These are phyloP conservation scores for Zhuqinia jingwanae DNA, from an alignment of 2,888 invertebrate species.

Conservation along the genomic window DNA sequence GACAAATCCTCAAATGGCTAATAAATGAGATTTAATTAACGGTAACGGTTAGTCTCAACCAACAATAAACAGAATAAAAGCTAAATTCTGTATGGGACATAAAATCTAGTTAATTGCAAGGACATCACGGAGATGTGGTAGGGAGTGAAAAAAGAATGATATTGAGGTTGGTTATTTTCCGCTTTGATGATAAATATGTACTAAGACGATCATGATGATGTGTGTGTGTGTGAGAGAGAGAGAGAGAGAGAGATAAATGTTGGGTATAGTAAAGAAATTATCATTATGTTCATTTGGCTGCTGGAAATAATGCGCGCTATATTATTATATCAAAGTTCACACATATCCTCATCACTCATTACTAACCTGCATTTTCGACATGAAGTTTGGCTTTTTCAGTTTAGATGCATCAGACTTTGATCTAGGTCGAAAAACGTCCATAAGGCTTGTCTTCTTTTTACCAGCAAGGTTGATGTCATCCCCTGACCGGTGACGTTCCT, in stretches of 20 bases:
- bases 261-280: constrained; percentile 7
- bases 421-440: constrained; percentile 90
- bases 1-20: constrained; percentile 39
- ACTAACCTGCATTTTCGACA: constrained; percentile 85
- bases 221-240: not conserved
- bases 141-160: not conserved
- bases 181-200: not conserved
- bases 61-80: not conserved
- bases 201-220: not conserved
- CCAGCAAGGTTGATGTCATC: constrained; percentile 79
- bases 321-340: too few species aligned
- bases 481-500: constrained; percentile 81
- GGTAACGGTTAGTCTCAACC: not conserved
- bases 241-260: constrained; percentile 4
- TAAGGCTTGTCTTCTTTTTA: constrained; percentile 82
- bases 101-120: too few species aligned
- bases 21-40: constrained; percentile 46
- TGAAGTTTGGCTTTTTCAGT: constrained; percentile 84
- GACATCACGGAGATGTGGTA: not conserved
- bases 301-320: too few species aligned
- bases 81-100: not conserved
- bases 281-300: constrained; percentile 18
- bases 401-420: constrained; percentile 89
- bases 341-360: too few species aligned
- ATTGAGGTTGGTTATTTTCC: constrained; percentile 3